phyloP scores from a whole-genome alignment of 2,113 vertebrate genomes.

The Campylomormyrus tamandua region DNA sequence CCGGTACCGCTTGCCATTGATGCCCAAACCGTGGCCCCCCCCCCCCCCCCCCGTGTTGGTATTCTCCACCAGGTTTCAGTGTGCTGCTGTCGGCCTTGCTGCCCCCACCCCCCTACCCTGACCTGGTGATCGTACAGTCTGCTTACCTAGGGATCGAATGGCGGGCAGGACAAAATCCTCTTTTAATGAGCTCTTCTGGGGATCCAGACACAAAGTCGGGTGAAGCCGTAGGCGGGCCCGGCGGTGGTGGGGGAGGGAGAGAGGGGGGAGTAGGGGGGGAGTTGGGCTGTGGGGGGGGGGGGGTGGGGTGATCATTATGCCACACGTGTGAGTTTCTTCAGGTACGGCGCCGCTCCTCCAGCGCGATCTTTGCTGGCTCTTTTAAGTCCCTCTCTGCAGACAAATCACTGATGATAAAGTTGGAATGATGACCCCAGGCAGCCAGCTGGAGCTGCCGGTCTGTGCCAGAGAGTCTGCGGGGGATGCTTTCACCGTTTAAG shows the following conservation, averaged over 20 bases:
- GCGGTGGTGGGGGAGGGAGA: too few relatives aligned
- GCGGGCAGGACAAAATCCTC: slow-evolving; percentile 40
- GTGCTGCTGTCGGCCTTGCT: background rate
- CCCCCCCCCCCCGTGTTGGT: background rate
- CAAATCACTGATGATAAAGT: background rate
- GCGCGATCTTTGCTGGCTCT: slow-evolving; percentile 11
- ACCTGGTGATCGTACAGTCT: background rate
- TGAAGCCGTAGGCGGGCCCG: too few relatives aligned
- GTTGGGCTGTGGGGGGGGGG: too few relatives aligned
- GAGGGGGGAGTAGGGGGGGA: too few relatives aligned
- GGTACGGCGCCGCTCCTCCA: slow-evolving; percentile 21
- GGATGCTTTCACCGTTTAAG: background rate
- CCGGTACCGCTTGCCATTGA: background rate
- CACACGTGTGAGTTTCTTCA: background rate
- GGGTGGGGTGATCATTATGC: background rate
- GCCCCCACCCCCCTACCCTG: background rate
- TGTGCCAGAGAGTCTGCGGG: background rate
- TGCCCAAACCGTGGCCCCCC: background rate
- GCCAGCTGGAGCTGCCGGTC: background rate
- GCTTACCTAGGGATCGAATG: slow-evolving; percentile 29
- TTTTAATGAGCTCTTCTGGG: slow-evolving; percentile 57
- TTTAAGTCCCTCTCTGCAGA: background rate
- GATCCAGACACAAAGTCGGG: slow-evolving; percentile 29
- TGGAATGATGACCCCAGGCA: background rate
- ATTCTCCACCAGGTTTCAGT: background rate